Conservation (phyloP, 1,140 invertebrate species). For the Holcopasites calliopsidis region DNA sequence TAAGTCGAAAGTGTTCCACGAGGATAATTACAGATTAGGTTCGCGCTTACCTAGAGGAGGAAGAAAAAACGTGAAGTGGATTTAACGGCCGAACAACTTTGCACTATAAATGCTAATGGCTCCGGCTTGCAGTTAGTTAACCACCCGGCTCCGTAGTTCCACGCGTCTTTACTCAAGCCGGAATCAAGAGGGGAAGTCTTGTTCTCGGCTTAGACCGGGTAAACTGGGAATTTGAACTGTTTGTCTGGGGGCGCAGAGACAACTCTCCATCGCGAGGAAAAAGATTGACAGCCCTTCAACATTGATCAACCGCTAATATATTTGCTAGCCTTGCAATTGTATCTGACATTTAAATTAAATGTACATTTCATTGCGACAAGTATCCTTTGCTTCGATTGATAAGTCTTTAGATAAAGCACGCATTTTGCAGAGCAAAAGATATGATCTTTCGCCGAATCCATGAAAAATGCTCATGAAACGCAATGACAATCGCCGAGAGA, state of each 20-base stretch:
- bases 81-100: slow-evolving; percentile 64
- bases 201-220: slow-evolving; percentile 32
- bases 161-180: slow-evolving; percentile 48
- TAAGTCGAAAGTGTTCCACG: slow-evolving; percentile 10
- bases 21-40: slow-evolving; percentile 55
- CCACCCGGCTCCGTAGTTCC: slow-evolving; percentile 45
- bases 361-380: too few relatives aligned
- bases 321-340: too few relatives aligned
- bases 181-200: slow-evolving; percentile 11
- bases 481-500: neutral
- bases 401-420: too few relatives aligned
- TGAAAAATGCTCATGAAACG: neutral
- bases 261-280: slow-evolving; percentile 16
- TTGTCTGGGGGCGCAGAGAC: slow-evolving; percentile 7
- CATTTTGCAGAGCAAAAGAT: neutral
- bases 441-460: too few relatives aligned
- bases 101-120: slow-evolving; percentile 69
- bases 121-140: slow-evolving; percentile 46
- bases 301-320: too few relatives aligned
- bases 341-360: neutral
- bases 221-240: slow-evolving; percentile 53
- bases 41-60: slow-evolving; percentile 38
- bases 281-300: slow-evolving; percentile 26
- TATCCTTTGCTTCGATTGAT: too few relatives aligned
- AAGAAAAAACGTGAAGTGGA: slow-evolving; percentile 56